These are phyloP conservation scores for Oscheius onirici DNA, from an alignment of 2,888 invertebrate species.

Conservation along the genomic window DNA sequence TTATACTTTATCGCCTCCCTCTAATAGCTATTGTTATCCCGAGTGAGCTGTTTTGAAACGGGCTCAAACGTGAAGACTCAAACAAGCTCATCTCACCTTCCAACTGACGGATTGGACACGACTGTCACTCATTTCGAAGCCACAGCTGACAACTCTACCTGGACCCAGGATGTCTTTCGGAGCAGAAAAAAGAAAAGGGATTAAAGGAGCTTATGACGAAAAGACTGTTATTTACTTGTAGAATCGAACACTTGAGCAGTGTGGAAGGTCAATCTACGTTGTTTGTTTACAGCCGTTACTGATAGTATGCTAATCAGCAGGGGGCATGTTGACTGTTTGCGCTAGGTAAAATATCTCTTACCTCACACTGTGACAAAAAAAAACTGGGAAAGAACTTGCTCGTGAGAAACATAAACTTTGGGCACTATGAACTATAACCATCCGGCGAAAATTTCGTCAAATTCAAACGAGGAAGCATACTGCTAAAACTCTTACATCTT, in stretches of 20 bases:
- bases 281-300: background rate
- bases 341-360: too few species aligned
- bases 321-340: background rate
- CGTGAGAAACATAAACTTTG: too few species aligned
- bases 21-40: constrained; percentile 17
- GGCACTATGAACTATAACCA: too few species aligned
- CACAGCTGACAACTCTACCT: background rate
- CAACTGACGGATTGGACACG: constrained; percentile 3
- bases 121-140: constrained; percentile 12
- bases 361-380: too few species aligned
- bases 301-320: background rate
- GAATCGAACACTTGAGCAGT: background rate
- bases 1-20: constrained; percentile 15
- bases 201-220: background rate
- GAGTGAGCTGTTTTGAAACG: background rate
- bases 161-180: background rate
- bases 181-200: background rate
- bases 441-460: too few species aligned
- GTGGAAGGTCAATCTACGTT: background rate
- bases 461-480: too few species aligned
- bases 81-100: background rate
- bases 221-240: background rate
- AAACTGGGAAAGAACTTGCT: too few species aligned
- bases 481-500: too few species aligned
- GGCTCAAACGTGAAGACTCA: background rate